Base-by-base conservation (phyloP, 2,797 vertebrate genomes). In the Tenualosa thibaudeaui region DNA sequence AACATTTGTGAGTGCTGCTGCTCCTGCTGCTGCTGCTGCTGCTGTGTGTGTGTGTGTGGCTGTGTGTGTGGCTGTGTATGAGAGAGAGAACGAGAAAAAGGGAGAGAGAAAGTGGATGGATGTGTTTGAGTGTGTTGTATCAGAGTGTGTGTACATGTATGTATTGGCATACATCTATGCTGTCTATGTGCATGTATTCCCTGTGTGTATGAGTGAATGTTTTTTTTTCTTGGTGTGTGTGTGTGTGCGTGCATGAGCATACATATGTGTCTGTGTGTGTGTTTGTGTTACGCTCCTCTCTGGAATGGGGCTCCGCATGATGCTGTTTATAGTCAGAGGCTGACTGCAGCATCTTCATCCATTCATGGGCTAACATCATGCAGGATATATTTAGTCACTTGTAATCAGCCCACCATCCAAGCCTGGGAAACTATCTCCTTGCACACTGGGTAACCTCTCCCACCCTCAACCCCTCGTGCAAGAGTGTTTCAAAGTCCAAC, bases 381-480 rank as follows among this genome's bases (percentile, higher is more conserved):
- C 40, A 46, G 71, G 71, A 17, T 78, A 78, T 78, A 46, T 78
- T 78, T 78, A 78, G 71, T 43, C 71, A 78, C 71, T 78, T 78
- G 40, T 46, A 78, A 78, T 78, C 71, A 78, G 37, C 37, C 71
- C 15, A 40, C 37, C 37, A 43, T 22, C 40, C 71, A 78, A 46
- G 71, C 71, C 71, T 78, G 71, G 71, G 71, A 78, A 78, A 78
- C 71, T 46, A 46, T 91, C 92, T 92, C 89, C 90, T 91, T 92
- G 92, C 90, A 84, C 91, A 90, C 92, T 87, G 7, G 54, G 3
- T 89, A 89, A 89, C 89, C 89, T 89, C 89, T 91, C 91, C 91
- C 90, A 90, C 84, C 90, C 54, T 0, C 53, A 10, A 10, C 12
- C 53, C 46, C 65, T 31, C 31, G 10, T 15, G 3, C 65, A 51